These are phyloP conservation scores for Zoroaster sp. DNA, from an alignment of 53 echinoderm and acorn worm species.

Conservation along the genomic window DNA sequence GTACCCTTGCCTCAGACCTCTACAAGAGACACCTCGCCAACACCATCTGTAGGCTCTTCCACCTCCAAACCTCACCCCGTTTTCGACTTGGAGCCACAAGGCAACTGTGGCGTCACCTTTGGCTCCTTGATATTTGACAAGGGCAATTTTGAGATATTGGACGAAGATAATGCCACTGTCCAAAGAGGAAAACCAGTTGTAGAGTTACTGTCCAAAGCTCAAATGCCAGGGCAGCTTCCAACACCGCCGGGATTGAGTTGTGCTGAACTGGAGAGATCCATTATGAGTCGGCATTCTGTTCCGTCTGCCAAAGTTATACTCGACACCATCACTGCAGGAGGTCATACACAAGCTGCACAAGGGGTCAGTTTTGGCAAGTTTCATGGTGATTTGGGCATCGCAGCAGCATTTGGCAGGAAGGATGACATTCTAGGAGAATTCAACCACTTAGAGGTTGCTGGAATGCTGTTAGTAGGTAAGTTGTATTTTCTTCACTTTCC, in stretches of 20 bases:
- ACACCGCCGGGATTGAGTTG: conserved; percentile 8
- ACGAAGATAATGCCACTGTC: conserved; percentile 22
- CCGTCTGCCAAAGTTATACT: not conserved
- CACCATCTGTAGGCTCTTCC: conserved; percentile 27
- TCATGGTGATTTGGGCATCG: not conserved
- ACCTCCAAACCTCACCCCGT: conserved; percentile 33
- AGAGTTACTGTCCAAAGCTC: conserved; percentile 10
- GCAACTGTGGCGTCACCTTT: conserved; percentile 67
- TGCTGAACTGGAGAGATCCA: conserved; percentile 18
- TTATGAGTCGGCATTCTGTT: conserved; percentile 11
- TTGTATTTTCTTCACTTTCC: not conserved
- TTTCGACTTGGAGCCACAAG: conserved; percentile 64
- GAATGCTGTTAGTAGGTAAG: conserved; percentile 53
- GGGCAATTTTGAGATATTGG: conserved; percentile 65
- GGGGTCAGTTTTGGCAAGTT: conserved; percentile 40
- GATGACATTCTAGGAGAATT: conserved; percentile 26
- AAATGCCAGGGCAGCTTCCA: not conserved
- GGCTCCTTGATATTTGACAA: conserved; percentile 69
- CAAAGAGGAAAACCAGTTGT: not conserved
- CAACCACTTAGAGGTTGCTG: conserved; percentile 52
- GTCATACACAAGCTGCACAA: not conserved
- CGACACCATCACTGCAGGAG: not conserved
- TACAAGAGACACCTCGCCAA: conserved; percentile 23
- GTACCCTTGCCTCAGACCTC: not conserved
- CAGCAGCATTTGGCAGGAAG: conserved; percentile 3